These are phyloP conservation scores for Stigmatopora nigra DNA, from an alignment of 2,113 vertebrate genomes.

Conservation along the genomic window DNA sequence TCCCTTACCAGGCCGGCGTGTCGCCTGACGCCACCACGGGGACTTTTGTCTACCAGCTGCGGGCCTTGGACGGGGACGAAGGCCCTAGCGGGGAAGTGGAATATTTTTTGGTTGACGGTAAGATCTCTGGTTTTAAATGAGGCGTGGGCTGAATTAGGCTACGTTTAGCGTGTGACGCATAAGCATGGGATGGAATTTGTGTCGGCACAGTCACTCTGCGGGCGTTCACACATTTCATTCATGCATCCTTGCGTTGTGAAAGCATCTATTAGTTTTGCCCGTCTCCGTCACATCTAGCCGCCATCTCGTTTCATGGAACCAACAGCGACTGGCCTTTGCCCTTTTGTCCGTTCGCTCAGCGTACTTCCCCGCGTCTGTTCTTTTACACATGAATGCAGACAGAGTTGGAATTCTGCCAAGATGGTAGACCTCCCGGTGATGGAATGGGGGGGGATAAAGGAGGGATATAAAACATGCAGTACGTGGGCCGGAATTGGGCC, in stretches of 20 bases:
- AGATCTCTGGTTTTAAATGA: constrained; percentile 20
- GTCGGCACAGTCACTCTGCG: constrained; percentile 26
- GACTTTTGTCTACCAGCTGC: constrained; percentile 78
- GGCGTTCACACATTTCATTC: constrained; percentile 49
- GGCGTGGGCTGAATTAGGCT: constrained; percentile 11
- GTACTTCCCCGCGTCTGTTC: constrained; percentile 48
- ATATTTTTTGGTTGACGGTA: constrained; percentile 83
- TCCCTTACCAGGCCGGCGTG: constrained; percentile 77
- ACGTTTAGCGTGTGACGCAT: constrained; percentile 23
- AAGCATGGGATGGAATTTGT: constrained; percentile 30
- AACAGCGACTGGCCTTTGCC: constrained; percentile 35
- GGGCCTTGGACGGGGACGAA: constrained; percentile 76
- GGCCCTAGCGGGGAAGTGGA: constrained; percentile 76
- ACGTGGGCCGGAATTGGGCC: too few species aligned
- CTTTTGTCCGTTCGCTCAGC: constrained; percentile 53
- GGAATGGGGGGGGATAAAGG: constrained; percentile 17
- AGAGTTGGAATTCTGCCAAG: constrained; percentile 42
- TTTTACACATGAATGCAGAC: constrained; percentile 11
- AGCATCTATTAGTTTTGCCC: constrained; percentile 52
- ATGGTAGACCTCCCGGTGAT: constrained; percentile 39
- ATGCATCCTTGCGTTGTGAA: constrained; percentile 50
- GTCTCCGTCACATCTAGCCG: constrained; percentile 33
- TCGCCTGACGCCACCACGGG: constrained; percentile 64
- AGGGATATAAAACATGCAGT: too few species aligned
- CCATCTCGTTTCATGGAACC: constrained; percentile 6